Base-by-base conservation (phyloP, 2,113 vertebrate species). In the Miniopterus natalensis region DNA sequence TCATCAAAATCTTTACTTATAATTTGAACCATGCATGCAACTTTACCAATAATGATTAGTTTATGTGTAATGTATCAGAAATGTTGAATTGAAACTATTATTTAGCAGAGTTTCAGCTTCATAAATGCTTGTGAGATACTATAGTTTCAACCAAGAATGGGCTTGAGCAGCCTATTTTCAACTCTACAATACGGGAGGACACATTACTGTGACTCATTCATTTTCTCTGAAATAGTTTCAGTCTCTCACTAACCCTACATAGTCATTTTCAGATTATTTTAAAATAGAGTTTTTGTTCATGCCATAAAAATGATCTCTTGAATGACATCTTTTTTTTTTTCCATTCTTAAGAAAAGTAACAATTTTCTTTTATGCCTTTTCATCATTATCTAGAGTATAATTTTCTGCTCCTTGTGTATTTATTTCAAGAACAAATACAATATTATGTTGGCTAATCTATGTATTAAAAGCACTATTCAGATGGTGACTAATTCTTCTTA, bases 151-250 rank as follows among this genome's bases (percentile, higher is more conserved):
- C 3, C 18, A 75, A 85, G 47, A 59, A 71, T 71, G 25, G 65
- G 3, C 6, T 17, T 40, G 17, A 95, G 31, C 40, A 70, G 3
- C 31, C 42, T 63, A 47, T 65, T 94, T 74, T 95, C 51, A 93
- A 13, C 25, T 84, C n/a, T 53, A 74, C 3, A 55, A 42, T 83
- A 31, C 87, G 10, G 1, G 4, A 93, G 71, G 53, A 27, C 36
- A 77, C 23, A 65, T 95, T 71, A 86, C 36, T 42, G 1, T 71
- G n/a, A 84, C 29, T 79, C 81, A 78, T 63, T 84, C 53, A 36
- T 90, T 96, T 96, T 80, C 59, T 92, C 55, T 36, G 80, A 89
- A 96, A 84, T 51, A 81, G 14, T 75, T 92, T 68, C 59, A 73
- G 29, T 81, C 31, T 85, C 14, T 92, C n/a, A 73, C 84, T 87